Base-by-base conservation (phyloP, 1,140 invertebrate genomes). In the Harlomillsia oculata region DNA sequence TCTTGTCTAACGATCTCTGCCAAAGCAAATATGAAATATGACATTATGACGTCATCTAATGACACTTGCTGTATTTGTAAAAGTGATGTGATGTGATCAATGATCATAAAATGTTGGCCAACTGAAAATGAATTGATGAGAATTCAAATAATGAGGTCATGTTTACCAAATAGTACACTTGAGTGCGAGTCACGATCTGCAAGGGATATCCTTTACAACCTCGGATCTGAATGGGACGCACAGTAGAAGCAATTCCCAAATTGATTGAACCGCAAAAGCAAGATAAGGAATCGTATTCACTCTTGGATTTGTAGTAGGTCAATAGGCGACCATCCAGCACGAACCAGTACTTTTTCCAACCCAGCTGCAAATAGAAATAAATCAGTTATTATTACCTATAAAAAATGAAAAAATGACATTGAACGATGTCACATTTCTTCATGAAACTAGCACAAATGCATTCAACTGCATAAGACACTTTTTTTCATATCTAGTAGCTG, bases 311-410 rank as follows among this genome's bases (percentile, higher is more conserved):
- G 59, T 76, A 78, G 64, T 77, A 77, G 3, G 76, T 66, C 20
- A 77, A 66, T n/a, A 78, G 66, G 25, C 72, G 68, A 11, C 74
- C 75, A 63, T 78, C 74, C 28, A 78, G 62, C 2, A 78, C 76
- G 59, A 76, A 78, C 74, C 76, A 78, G 59, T 74, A 74, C 39
- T 70, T 71, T 60, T 74, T 75, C 74, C 75, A 78, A 1, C 59
- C 60, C 16, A 66, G 49, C 59, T 65, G 34, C 6, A 60, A 59
- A 32, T 5, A 52, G 50, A 41, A 46, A 41, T n/a, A n/a, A n/a
- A n/a, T n/a, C n/a, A n/a, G n/a, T n/a, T n/a, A n/a, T n/a, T n/a
- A n/a, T n/a, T n/a, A n/a, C n/a, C n/a, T n/a, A n/a, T n/a, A n/a
- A n/a, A n/a, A n/a, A n/a, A n/a, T n/a, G n/a, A n/a, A n/a, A n/a